These are phyloP conservation scores for Anarhynchus alexandrinus DNA, from an alignment of 2,113 vertebrate genomes.

Conservation along the genomic window DNA sequence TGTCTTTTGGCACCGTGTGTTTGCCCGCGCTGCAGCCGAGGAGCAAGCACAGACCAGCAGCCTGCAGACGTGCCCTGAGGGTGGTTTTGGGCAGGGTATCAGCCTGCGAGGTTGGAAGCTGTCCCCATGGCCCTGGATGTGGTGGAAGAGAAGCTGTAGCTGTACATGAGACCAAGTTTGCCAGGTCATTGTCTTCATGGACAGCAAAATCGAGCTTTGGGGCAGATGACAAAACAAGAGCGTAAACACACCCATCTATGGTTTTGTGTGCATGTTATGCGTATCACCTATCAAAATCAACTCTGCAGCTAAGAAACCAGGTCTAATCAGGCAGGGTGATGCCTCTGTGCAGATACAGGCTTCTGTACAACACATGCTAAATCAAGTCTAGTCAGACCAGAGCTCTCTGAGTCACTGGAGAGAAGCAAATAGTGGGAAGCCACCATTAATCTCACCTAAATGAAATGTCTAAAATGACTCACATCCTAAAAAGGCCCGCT, in stretches of 20 bases:
- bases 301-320: not conserved
- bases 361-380: not conserved
- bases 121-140: not conserved
- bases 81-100: not conserved
- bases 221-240: not conserved
- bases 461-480: not conserved
- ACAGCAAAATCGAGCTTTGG: not conserved
- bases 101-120: not conserved
- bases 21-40: not conserved
- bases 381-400: not conserved
- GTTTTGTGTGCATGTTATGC: rapidly evolving
- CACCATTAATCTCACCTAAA: not conserved
- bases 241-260: rapidly evolving
- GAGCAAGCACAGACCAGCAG: not conserved
- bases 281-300: not conserved
- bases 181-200: not conserved
- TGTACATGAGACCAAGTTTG: rapidly evolving
- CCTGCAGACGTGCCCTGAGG: not conserved
- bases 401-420: not conserved
- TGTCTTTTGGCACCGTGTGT: not conserved
- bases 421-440: not conserved
- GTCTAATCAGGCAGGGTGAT: not conserved
- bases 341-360: not conserved
- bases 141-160: not conserved
- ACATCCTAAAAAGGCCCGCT: not conserved